Conservation (phyloP, 2,113 vertebrate species). For the Scartelaos histophorus region DNA sequence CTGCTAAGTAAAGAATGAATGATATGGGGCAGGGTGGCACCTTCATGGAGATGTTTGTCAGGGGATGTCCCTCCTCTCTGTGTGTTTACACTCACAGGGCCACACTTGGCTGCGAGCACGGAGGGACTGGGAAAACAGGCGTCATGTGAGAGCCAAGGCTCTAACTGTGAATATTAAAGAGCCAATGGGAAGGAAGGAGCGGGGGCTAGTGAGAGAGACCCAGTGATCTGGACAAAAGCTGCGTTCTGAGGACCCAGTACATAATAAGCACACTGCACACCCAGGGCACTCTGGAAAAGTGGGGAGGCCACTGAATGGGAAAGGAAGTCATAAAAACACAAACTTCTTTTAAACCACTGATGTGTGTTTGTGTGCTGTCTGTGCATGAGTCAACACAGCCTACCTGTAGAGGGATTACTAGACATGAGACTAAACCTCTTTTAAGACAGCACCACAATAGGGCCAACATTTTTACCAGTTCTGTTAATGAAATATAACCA, state of each 20-base stretch:
- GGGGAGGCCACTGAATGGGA: constrained; percentile 75
- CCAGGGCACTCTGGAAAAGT: constrained; percentile 74
- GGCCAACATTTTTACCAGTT: constrained; percentile 3
- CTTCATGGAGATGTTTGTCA: constrained; percentile 76
- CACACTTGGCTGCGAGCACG: constrained; percentile 74
- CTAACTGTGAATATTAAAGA: constrained; percentile 84
- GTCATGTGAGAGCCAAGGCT: constrained; percentile 74
- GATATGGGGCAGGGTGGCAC: constrained; percentile 69
- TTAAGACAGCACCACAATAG: background rate
- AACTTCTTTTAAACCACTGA: constrained; percentile 76
- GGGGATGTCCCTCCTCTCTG: constrained; percentile 71
- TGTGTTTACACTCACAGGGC: constrained; percentile 76
- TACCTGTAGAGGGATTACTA: constrained; percentile 30
- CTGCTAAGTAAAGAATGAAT: constrained; percentile 69
- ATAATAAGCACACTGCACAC: constrained; percentile 75
- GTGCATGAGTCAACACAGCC: constrained; percentile 27
- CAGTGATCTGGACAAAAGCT: constrained; percentile 73
- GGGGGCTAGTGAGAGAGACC: constrained; percentile 31
- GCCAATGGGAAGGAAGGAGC: constrained; percentile 51
- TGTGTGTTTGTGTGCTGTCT: constrained; percentile 49
- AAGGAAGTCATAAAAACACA: constrained; percentile 82
- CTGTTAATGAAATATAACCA: background rate
- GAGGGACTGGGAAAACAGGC: constrained; percentile 66
- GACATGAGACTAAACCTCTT: constrained; percentile 12
- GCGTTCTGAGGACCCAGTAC: constrained; percentile 69